A percentile compares a stretch with the other conserved stretches of the same genome.
Conservation (phyloP, 92 coral and sea anemone genomes). For the Scolanthus callimorphus region DNA sequence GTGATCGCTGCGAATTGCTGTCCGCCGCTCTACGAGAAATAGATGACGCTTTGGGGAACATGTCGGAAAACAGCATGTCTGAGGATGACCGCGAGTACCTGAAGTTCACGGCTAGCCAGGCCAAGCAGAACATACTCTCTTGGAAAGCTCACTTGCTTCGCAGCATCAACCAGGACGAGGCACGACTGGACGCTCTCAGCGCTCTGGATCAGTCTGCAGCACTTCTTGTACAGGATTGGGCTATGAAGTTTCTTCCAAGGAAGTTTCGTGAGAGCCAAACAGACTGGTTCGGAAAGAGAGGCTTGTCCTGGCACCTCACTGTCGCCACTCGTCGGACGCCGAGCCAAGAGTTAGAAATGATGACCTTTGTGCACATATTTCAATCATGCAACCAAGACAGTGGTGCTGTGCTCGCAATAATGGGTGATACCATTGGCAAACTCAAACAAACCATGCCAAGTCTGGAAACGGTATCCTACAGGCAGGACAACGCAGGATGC, state of each 20-base stretch:
- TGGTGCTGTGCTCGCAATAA: slow-evolving; percentile 32
- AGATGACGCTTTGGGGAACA: too few species aligned
- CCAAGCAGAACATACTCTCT: slow-evolving; percentile 30
- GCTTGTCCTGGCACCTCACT: slow-evolving; percentile 31
- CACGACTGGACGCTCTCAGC: slow-evolving; percentile 21
- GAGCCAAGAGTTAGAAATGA: slow-evolving; percentile 19
- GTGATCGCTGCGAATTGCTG: slow-evolving; percentile 33
- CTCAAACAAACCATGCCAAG: slow-evolving; percentile 39
- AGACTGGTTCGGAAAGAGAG: slow-evolving; percentile 41
- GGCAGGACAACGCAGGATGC: slow-evolving; percentile 49
- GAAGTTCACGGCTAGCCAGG: slow-evolving; percentile 10
- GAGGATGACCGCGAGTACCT: too few species aligned
- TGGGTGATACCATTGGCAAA: slow-evolving; percentile 37
- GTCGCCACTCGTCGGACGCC: slow-evolving; percentile 26
- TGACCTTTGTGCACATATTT: too few species aligned
- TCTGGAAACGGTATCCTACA: slow-evolving; percentile 24
- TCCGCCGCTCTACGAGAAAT: too few species aligned
- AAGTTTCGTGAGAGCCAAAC: too few species aligned
- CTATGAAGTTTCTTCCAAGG: too few species aligned
- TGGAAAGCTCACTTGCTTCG: slow-evolving; percentile 50
- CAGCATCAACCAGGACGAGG: slow-evolving; percentile 40
- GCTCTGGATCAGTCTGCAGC: slow-evolving; percentile 22
- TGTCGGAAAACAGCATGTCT: too few species aligned
- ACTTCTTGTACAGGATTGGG: too few species aligned
- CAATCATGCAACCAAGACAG: too few species aligned